A percentile compares a stretch with the other conserved stretches of the same genome.
These are phyloP conservation scores for Delia radicum DNA, from an alignment of 1,140 invertebrate species.

Conservation along the genomic window DNA sequence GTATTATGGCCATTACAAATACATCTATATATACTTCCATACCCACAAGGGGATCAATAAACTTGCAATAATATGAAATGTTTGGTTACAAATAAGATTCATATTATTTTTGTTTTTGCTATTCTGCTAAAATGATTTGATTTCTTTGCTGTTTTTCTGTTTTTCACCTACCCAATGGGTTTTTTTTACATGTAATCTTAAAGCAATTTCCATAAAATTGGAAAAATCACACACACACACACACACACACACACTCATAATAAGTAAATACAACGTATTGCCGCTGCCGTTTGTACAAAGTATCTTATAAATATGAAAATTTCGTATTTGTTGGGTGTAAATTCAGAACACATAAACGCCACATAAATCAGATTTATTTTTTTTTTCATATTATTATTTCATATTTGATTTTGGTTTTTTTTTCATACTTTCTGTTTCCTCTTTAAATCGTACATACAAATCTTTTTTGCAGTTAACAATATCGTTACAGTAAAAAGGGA, in stretches of 20 bases:
- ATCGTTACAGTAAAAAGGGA: not conserved
- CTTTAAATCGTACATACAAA: no score
- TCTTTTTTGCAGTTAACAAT: not conserved
- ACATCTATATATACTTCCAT: not conserved
- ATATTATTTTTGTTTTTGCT: not conserved
- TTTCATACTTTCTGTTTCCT: not conserved
- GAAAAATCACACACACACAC: constrained; percentile 7
- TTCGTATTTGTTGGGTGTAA: constrained; percentile 9
- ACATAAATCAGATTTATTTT: constrained; percentile 16
- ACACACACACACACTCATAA: not conserved
- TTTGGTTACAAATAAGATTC: not conserved
- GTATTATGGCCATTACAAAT: constrained; percentile 8
- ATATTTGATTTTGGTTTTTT: not conserved
- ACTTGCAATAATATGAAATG: constrained; percentile 21
- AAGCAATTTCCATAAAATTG: constrained; percentile 18
- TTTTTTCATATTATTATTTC: not conserved
- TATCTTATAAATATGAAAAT: not conserved
- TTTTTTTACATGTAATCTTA: not conserved
- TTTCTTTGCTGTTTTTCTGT: not conserved
- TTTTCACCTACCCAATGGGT: not conserved
- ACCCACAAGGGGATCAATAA: constrained; percentile 21
- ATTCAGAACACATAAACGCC: constrained; percentile 11
- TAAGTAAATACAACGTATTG: not conserved
- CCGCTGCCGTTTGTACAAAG: not conserved
- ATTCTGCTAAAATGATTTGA: not conserved